Evolutionary conservation across 2,113 vertebrate genomes (phyloP).

Genomic region (Ariopsis seemanni): DNA sequence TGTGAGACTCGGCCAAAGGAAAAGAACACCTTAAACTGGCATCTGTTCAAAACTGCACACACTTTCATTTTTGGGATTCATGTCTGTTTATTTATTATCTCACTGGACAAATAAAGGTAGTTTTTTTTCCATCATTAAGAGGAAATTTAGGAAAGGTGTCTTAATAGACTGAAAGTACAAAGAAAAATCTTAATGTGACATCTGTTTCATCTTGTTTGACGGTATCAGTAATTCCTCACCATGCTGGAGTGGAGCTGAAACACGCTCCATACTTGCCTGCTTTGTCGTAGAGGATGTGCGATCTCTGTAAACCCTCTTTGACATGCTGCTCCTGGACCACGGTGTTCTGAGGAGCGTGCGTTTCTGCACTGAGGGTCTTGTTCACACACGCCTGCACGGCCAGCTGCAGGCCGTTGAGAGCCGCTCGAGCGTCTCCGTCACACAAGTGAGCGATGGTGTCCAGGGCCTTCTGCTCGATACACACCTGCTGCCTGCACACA

Average conservation of each 20-base stretch:
- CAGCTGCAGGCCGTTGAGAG: conserved; percentile 89
- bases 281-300: conserved; percentile 94
- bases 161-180: not conserved
- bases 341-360: conserved; percentile 58
- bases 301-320: conserved; percentile 92
- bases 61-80: not conserved
- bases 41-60: not conserved
- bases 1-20: not conserved
- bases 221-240: not conserved
- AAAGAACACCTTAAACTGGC: not conserved
- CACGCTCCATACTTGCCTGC: conserved; percentile 76
- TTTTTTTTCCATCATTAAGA: not conserved
- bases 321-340: conserved; percentile 85
- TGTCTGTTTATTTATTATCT: not conserved
- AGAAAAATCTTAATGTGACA: not conserved
- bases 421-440: conserved; percentile 89
- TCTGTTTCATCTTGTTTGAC: not conserved
- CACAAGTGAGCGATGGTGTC: conserved; percentile 88
- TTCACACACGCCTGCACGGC: conserved; percentile 85
- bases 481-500: conserved; percentile 74
- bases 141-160: not conserved
- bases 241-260: not conserved
- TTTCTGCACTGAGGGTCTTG: conserved; percentile 42
- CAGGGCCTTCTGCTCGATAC: conserved; percentile 86
- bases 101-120: not conserved